A percentile compares a stretch with the other conserved stretches of the same genome.
phyloP scores from a whole-genome alignment of 2,888 invertebrate species.

The Lasioglossum figueresi region DNA sequence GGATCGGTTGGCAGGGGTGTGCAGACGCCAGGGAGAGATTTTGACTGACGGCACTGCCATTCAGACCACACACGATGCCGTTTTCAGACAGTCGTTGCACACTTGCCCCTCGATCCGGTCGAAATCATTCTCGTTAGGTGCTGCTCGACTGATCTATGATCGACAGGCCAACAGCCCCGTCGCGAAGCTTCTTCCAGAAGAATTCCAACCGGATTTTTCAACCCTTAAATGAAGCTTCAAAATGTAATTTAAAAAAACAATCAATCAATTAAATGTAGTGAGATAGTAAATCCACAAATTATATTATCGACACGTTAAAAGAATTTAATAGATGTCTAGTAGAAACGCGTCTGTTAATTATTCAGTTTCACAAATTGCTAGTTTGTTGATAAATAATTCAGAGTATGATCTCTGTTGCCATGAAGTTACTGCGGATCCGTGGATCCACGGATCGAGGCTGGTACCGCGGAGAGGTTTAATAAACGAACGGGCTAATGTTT shows the following conservation, averaged over 20 bases:
- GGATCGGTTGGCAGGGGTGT: neutral
- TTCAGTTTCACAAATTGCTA: neutral
- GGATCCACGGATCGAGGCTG: constrained; percentile 3
- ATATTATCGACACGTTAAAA: too few species aligned
- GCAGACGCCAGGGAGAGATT: constrained; percentile 68
- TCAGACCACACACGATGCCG: constrained; percentile 70
- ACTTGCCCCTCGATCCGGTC: neutral
- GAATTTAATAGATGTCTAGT: too few species aligned
- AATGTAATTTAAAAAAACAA: neutral
- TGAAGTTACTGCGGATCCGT: neutral
- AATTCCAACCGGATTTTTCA: neutral
- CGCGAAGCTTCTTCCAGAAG: neutral
- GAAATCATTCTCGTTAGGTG: neutral
- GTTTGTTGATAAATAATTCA: neutral
- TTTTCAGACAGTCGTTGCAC: constrained; percentile 8
- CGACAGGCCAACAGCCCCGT: neutral
- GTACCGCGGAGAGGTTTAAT: constrained; percentile 57
- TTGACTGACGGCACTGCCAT: constrained; percentile 75
- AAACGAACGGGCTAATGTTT: constrained; percentile 60
- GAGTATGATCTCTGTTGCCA: neutral
- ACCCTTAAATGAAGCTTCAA: neutral
- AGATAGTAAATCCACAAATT: neutral
- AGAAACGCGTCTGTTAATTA: too few species aligned
- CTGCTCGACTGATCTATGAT: neutral
- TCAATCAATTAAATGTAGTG: neutral